Base-by-base conservation (phyloP, 2,113 vertebrate species). In the Embiotoca jacksoni region DNA sequence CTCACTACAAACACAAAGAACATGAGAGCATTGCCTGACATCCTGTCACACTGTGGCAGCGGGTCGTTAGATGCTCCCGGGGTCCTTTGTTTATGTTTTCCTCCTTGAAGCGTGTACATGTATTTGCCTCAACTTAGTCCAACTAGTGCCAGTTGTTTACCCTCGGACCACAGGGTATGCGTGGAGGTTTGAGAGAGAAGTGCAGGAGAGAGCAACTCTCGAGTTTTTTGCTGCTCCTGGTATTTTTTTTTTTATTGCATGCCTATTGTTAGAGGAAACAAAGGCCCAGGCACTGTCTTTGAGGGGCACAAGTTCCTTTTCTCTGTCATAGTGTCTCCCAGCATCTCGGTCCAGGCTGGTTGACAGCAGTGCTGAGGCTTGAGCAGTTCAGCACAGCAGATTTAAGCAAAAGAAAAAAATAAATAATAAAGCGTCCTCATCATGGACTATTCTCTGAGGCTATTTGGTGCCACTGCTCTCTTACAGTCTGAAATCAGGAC, bases 391-490 rank as follows among this genome's bases (percentile, higher is more conserved):
- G 75, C 72, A 82, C 72, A 71, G 81, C 83, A 86, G 41, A 80
- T 81, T 68, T 23, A 16, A 69, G 80, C 61, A 64, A 78, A 13
- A 31, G 32, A 32, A 52, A 61, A 59, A 54, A 54, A 37, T 5
- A 37, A 37, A 37, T 5, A 52, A 50, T 66, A 72, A 87, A 89
- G 62, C 37, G 46, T 73, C 74, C 80, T 91, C 87, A 88, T 93
- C 89, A 83, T 72, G 88, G 83, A 86, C 86, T 90, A 88, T 90
- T 86, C 72, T 85, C 66, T 53, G 15, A 65, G 78, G 72, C 82
- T 73, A 6, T 39, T 13, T 56, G 70, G 72, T 75, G 68, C 79
- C 66, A 23, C 56, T 59, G 53, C 83, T 70, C 62, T 54, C 73
- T 54, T 46, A 35, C 67, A 46, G 57, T 53, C 72, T 61, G 60